Conservation (phyloP, 2,797 vertebrate genomes). For the Chelidonichthys spinosus region DNA sequence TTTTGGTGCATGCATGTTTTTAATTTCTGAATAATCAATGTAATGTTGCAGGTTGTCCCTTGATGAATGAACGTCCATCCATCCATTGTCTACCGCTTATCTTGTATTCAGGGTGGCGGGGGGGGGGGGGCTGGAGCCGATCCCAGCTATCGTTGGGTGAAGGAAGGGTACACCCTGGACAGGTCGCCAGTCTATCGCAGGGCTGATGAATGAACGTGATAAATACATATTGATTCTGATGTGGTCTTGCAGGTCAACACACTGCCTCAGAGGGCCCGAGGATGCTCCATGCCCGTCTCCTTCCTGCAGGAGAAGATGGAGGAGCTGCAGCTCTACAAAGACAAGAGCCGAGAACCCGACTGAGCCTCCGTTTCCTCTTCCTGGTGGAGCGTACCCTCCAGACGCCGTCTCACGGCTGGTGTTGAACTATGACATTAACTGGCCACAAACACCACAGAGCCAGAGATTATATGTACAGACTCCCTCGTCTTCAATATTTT, state of each 20-base stretch:
- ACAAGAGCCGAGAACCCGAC: constrained; percentile 85
- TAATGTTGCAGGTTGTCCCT: too few relatives aligned
- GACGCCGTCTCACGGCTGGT: constrained; percentile 13
- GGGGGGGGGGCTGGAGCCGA: too few relatives aligned
- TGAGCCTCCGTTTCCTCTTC: constrained; percentile 53
- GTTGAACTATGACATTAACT: constrained; percentile 39
- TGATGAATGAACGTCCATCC: too few relatives aligned
- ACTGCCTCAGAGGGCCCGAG: constrained; percentile 67
- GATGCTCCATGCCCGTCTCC: constrained; percentile 78
- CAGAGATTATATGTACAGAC: constrained; percentile 36
- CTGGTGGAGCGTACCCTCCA: constrained; percentile 23
- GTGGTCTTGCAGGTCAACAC: constrained; percentile 62
- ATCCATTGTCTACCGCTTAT: too few relatives aligned
- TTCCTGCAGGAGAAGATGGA: constrained; percentile 86
- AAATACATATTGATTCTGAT: neutral
- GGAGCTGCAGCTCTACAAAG: constrained; percentile 83
- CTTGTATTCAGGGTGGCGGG: too few relatives aligned
- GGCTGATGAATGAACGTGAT: too few relatives aligned
- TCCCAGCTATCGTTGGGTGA: too few relatives aligned
- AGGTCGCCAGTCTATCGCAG: too few relatives aligned
- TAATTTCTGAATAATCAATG: too few relatives aligned
- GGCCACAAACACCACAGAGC: constrained; percentile 4
- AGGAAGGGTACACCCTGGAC: too few relatives aligned
- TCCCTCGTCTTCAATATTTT: constrained; percentile 30
- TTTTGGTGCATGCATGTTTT: too few relatives aligned